Evolutionary conservation across 2,113 vertebrate genomes (phyloP).

Genomic region (Dunckerocampus dactyliophorus): DNA sequence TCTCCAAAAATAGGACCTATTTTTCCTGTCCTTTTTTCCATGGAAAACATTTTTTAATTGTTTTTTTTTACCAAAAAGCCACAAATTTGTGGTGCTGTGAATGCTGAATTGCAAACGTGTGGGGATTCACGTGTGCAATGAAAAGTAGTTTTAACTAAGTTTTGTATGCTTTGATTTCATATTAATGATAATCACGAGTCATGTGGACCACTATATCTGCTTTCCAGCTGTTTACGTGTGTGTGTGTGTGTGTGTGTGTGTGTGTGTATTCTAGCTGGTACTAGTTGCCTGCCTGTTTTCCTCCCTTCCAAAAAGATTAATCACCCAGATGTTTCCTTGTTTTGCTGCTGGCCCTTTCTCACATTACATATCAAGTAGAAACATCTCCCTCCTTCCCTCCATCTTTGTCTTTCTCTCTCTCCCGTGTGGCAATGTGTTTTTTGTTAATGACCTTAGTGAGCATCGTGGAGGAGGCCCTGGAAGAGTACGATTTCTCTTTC

Average conservation of each 20-base stretch:
- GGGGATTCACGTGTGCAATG: too few relatives aligned
- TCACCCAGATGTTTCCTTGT: slow-evolving; percentile 84
- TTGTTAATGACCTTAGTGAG: slow-evolving; percentile 64
- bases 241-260: slow-evolving; percentile 18
- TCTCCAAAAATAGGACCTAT: too few relatives aligned
- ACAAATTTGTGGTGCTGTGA: too few relatives aligned
- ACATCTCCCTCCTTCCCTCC: slow-evolving; percentile 40
- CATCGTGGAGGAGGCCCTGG: slow-evolving; percentile 34
- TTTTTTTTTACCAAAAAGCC: too few relatives aligned
- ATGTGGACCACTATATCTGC: slow-evolving; percentile 49
- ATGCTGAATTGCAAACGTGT: too few relatives aligned
- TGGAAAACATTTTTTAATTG: too few relatives aligned
- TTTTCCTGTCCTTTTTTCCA: too few relatives aligned
- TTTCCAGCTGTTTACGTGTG: slow-evolving; percentile 39
- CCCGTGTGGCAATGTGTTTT: slow-evolving; percentile 72
- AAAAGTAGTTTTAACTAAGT: too few relatives aligned
- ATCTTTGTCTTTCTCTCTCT: slow-evolving; percentile 15
- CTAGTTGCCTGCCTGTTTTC: slow-evolving; percentile 57
- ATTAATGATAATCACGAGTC: slow-evolving; percentile 66
- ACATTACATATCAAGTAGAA: slow-evolving; percentile 82
- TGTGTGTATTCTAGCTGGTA: slow-evolving; percentile 46
- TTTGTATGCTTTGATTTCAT: slow-evolving; percentile 48
- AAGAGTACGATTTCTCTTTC: slow-evolving; percentile 52
- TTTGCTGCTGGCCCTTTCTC: slow-evolving; percentile 81
- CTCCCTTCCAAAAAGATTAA: slow-evolving; percentile 74